Evolutionary conservation across 2,113 vertebrate species (phyloP).

Genomic region (Aspidoscelis tigris): DNA sequence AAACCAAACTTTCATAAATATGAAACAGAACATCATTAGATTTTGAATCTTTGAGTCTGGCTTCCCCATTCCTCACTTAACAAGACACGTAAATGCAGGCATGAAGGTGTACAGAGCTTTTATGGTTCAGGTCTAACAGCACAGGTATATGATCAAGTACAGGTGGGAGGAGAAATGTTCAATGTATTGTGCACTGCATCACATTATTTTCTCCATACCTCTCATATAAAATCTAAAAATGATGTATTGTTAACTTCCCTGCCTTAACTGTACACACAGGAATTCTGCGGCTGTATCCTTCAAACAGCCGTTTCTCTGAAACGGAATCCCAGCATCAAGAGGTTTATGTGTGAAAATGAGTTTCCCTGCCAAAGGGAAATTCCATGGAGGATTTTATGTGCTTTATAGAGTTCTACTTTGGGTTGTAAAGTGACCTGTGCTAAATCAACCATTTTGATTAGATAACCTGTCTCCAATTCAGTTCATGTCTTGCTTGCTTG

Average conservation of each 20-base stretch:
- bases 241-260: not conserved
- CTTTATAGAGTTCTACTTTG: conserved; percentile 54
- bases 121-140: not conserved
- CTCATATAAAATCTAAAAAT: not conserved
- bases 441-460: conserved; percentile 53
- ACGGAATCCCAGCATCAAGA: conserved; percentile 24
- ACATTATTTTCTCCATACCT: not conserved
- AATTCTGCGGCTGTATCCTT: not conserved
- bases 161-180: not conserved
- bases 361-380: conserved; percentile 47
- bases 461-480: conserved; percentile 43
- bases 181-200: not conserved
- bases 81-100: not conserved
- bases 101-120: too few relatives aligned
- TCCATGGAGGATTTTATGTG: conserved; percentile 27
- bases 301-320: conserved; percentile 22
- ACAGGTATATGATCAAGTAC: not conserved
- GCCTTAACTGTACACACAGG: not conserved
- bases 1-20: too few relatives aligned
- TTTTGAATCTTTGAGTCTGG: too few relatives aligned
- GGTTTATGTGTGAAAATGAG: conserved; percentile 46
- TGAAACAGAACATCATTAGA: too few relatives aligned
- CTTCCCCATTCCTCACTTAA: too few relatives aligned
- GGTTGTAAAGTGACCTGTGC: conserved; percentile 50
- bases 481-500: conserved; percentile 15